A percentile compares a stretch with the other conserved stretches of the same genome.
Evolutionary conservation across 1,140 invertebrate species (phyloP).

Genomic region (Ips nitidus): DNA sequence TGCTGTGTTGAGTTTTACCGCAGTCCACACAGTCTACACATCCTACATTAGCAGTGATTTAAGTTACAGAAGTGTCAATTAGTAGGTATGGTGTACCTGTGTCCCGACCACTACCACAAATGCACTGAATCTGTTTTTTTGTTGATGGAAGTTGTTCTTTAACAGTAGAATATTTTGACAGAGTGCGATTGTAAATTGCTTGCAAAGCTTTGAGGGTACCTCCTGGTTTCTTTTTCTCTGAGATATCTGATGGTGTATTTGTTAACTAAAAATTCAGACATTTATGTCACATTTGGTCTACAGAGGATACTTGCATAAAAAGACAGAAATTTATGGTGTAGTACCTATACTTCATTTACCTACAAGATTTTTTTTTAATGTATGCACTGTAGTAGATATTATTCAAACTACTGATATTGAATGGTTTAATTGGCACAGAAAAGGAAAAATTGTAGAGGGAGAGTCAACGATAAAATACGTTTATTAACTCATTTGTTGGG

Average conservation of each 20-base stretch:
- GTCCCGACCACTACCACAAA: constrained; percentile 46
- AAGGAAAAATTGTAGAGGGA: no score
- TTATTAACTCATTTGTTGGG: no score
- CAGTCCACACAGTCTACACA: constrained; percentile 59
- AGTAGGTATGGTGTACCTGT: constrained; percentile 37
- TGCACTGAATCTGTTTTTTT: constrained; percentile 43
- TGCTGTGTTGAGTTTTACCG: constrained; percentile 61
- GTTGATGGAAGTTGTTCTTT: constrained; percentile 7
- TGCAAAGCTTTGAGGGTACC: constrained; percentile 39
- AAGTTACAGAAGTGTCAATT: neutral
- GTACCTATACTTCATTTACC: no score
- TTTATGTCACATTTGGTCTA: no score
- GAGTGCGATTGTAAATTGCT: constrained; percentile 40
- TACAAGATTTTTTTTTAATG: no score
- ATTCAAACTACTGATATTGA: no score
- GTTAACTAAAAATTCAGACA: no score
- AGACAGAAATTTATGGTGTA: no score
- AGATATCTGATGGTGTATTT: neutral
- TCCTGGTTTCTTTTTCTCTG: constrained; percentile 26
- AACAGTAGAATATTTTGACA: constrained; percentile 35
- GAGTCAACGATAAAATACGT: no score
- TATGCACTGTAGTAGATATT: no score
- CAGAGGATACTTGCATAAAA: no score
- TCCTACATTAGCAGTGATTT: constrained; percentile 15
- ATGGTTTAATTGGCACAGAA: no score